Conservation (phyloP, 2,888 invertebrate species). For the Selenia dentaria region DNA sequence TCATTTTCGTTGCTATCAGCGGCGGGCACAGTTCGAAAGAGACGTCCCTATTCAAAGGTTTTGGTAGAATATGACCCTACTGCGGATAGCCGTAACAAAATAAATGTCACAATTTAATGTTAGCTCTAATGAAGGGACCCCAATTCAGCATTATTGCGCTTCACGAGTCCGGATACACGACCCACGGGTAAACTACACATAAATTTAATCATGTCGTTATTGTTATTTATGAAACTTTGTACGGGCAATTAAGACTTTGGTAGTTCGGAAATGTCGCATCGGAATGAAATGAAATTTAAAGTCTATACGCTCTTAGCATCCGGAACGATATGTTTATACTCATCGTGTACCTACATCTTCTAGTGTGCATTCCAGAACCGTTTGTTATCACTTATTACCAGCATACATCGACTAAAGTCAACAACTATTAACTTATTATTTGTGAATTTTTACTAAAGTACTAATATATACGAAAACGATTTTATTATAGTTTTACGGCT, state of each 20-base stretch:
- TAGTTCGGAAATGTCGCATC: slow-evolving; percentile 16
- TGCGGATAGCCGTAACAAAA: slow-evolving; percentile 40
- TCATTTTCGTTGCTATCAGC: slow-evolving; percentile 33
- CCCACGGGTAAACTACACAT: slow-evolving; percentile 45
- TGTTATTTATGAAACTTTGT: slow-evolving; percentile 40
- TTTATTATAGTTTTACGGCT: too few species aligned
- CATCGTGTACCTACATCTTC: too few species aligned
- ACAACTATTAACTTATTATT: too few species aligned
- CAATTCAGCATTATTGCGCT: slow-evolving; percentile 53
- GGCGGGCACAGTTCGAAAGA: slow-evolving; percentile 31
- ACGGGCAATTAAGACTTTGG: slow-evolving; percentile 23
- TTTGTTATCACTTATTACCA: too few species aligned
- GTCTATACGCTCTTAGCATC: background rate
- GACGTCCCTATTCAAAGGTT: slow-evolving; percentile 29
- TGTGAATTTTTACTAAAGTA: too few species aligned
- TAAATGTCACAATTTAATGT: slow-evolving; percentile 53
- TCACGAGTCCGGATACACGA: slow-evolving; percentile 40
- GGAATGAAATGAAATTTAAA: slow-evolving; percentile 9
- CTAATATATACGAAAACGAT: too few species aligned
- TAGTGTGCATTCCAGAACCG: too few species aligned
- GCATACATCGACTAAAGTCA: too few species aligned
- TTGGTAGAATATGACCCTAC: slow-evolving; percentile 21
- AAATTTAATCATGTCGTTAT: slow-evolving; percentile 54
- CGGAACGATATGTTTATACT: too few species aligned
- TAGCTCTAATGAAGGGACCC: slow-evolving; percentile 55